These are phyloP conservation scores for Varecia variegata DNA, from an alignment of 2,797 vertebrate genomes.

Conservation along the genomic window DNA sequence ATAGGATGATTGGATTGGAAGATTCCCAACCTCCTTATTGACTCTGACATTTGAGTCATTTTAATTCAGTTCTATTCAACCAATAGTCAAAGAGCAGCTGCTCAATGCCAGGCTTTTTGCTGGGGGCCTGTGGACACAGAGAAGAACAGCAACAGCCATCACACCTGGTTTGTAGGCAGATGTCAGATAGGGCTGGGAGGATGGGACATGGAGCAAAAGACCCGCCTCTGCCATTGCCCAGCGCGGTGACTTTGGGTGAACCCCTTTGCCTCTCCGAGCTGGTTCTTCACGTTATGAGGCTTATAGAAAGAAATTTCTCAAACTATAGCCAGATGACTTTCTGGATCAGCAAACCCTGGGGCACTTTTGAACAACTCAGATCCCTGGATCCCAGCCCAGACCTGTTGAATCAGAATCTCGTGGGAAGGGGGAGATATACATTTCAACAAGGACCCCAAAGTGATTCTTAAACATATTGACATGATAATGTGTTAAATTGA, in stretches of 20 bases:
- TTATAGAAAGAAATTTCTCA: not conserved
- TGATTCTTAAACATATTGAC: not conserved
- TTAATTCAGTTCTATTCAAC: not conserved
- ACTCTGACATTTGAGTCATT: not conserved
- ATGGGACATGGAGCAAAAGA: not conserved
- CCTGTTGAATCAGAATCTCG: not conserved
- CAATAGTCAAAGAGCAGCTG: not conserved
- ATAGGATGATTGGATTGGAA: not conserved
- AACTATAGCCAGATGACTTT: not conserved
- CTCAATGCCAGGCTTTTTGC: not conserved
- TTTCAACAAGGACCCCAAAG: not conserved
- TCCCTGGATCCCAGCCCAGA: slow-evolving; percentile 26
- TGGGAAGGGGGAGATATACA: not conserved
- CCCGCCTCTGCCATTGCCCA: accelerated
- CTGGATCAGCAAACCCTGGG: not conserved
- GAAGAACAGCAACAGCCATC: no score
- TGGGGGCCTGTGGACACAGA: not conserved
- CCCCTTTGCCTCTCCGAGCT: not conserved
- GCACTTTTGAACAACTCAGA: not conserved
- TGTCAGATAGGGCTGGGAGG: not conserved
- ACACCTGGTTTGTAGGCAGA: no score
- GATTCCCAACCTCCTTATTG: not conserved
- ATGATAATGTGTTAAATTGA: not conserved
- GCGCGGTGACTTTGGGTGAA: not conserved
- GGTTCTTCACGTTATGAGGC: not conserved